Evolutionary conservation across 1,140 invertebrate species (phyloP).

Genomic region (Paraescarpia echinospica): DNA sequence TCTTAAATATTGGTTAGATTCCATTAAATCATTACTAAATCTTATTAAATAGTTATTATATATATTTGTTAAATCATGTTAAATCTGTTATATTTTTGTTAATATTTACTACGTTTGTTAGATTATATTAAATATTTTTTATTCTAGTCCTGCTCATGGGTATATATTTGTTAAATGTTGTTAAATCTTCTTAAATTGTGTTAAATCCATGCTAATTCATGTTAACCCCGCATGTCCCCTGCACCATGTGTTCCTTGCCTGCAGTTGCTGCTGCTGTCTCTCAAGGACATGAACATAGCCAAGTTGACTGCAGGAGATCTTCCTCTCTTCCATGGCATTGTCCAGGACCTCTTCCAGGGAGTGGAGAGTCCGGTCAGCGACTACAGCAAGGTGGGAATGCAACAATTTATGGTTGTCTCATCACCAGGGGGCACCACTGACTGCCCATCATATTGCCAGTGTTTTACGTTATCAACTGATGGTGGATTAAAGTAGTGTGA

Average conservation of each 20-base stretch:
- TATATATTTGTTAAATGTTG: background rate
- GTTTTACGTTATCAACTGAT: too few relatives aligned
- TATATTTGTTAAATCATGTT: too few relatives aligned
- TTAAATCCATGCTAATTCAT: background rate
- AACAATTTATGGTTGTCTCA: background rate
- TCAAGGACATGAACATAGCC: conserved; percentile 79
- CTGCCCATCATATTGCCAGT: too few relatives aligned
- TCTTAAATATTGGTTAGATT: too few relatives aligned
- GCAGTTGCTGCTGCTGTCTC: conserved; percentile 48
- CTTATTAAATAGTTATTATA: too few relatives aligned
- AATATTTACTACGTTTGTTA: too few relatives aligned
- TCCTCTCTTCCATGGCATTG: conserved; percentile 80
- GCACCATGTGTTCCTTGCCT: background rate
- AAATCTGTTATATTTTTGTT: too few relatives aligned
- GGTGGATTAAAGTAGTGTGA: too few relatives aligned
- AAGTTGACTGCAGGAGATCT: conserved; percentile 80
- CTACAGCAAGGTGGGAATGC: conserved; percentile 64
- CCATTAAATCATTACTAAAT: too few relatives aligned
- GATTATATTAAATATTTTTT: too few relatives aligned
- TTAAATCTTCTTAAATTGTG: background rate
- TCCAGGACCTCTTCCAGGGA: conserved; percentile 80
- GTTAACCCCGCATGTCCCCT: background rate
- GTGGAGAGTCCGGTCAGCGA: conserved; percentile 71
- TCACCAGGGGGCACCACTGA: too few relatives aligned
- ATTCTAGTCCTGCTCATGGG: too few relatives aligned